Conservation (phyloP, 2,797 vertebrate species). For the Erethizon dorsatum region DNA sequence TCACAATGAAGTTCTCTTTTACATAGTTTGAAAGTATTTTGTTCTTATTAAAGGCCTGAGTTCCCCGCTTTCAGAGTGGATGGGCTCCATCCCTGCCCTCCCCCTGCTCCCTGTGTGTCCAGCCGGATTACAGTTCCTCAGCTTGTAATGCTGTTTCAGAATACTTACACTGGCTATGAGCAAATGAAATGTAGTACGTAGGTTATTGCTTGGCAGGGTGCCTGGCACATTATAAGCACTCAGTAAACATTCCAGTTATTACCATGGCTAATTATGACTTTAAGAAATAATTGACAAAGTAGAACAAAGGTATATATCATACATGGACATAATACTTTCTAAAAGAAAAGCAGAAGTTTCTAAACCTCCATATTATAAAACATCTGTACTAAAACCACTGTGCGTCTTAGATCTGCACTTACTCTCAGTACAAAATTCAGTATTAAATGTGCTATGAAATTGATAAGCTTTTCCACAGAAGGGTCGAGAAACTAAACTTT, state of each 20-base stretch:
- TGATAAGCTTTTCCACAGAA: neutral
- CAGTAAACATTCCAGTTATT: neutral
- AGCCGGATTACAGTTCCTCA: neutral
- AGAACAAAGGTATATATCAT: neutral
- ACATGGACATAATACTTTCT: neutral
- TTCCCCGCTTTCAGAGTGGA: neutral
- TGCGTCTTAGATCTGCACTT: neutral
- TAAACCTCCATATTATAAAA: constrained; percentile 18
- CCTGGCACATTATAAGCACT: neutral
- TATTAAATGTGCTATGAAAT: neutral
- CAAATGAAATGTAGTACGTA: neutral
- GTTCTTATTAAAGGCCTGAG: neutral
- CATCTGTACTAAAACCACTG: neutral
- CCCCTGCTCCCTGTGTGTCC: neutral
- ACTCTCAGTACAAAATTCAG: neutral
- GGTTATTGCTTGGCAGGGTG: neutral
- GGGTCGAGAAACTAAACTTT: neutral
- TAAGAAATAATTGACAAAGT: constrained; percentile 44
- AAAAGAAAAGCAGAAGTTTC: neutral
- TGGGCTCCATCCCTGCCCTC: neutral
- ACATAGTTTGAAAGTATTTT: neutral
- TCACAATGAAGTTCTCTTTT: neutral
- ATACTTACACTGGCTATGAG: neutral
- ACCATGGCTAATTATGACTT: neutral
- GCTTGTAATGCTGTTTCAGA: neutral